Evolutionary conservation across 2,113 vertebrate genomes (phyloP), one percentile per base, ranked within the genome.

Genomic region (Aphelocoma coerulescens): DNA sequence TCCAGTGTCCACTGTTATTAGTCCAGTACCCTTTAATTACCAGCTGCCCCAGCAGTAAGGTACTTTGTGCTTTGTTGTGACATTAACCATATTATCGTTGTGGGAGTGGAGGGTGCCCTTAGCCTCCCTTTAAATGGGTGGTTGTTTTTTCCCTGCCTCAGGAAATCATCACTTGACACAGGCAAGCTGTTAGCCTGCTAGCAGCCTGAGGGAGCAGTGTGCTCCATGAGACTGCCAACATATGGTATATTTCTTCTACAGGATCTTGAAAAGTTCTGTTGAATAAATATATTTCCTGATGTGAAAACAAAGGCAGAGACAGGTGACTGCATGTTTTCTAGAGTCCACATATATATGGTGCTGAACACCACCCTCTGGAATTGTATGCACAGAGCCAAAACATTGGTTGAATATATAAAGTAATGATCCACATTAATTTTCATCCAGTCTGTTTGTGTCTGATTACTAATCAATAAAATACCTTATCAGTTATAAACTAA

Each of bases 381-480:
- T 32, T 69, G 8, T 11, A 5, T 44, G 41, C 26, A 51, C 32
- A 62, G 39, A 89, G 75, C 39, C 16, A 52, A 84, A 84, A 63
- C 9, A 11, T 63, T 6, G 1, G 7, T 66, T 92, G 37, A 65
- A 41, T 71, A 48, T 75, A 10, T 57, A 33, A 83, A 79, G 17
- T 62, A 67, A 32, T 41, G 28, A 57, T 75, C 57, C 35, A 63
- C 19, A 67, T 68, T 81, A n/a, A 89, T 91, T 92, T 93, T 90
- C 41, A 43, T 86, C 65, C 15, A 52, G 16, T 30, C 72, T 90
- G 5, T 57, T 57, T 71, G 16, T 86, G 43, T 81, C 61, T 68
- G 32, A 61, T 92, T 92, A 54, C 44, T 84, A 59, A 75, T 93
- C 72, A 84, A 43, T 91, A 68, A 91, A 75, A 88, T 93, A 91